These are phyloP conservation scores for Mustela nigripes DNA, from an alignment of 2,113 vertebrate genomes.

Conservation along the genomic window DNA sequence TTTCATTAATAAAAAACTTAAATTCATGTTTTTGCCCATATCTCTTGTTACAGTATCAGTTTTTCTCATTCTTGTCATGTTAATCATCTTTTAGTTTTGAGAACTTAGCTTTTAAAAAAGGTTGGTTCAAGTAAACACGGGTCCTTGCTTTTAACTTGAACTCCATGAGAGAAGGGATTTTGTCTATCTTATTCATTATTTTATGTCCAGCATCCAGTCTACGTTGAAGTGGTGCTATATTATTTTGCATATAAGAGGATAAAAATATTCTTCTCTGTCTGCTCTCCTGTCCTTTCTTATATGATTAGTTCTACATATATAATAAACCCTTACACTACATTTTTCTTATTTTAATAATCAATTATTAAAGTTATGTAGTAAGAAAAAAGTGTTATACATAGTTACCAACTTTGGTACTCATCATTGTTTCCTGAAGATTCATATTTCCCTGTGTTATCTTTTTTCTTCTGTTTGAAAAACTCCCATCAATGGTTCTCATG, in stretches of 20 bases:
- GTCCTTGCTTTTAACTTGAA: background rate
- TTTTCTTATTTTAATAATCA: background rate
- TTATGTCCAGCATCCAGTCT: background rate
- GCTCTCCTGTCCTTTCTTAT: background rate
- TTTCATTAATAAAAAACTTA: background rate
- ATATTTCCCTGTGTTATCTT: background rate
- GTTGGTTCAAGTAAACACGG: background rate
- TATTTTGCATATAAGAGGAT: background rate
- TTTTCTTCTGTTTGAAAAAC: background rate
- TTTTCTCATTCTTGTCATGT: background rate
- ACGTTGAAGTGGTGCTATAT: background rate
- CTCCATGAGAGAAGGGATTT: background rate
- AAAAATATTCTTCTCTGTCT: background rate
- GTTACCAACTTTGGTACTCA: background rate
- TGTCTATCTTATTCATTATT: background rate
- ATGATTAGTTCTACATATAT: background rate
- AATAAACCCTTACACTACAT: background rate
- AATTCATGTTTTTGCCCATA: background rate
- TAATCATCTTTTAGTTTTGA: background rate
- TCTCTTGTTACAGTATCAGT: background rate
- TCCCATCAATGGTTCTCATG: background rate
- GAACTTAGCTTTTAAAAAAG: background rate
- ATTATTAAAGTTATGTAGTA: background rate
- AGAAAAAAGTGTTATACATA: background rate
- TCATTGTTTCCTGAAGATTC: background rate